Evolutionary conservation across 2,797 vertebrate species (phyloP).

Genomic region (Girardinus metallicus): DNA sequence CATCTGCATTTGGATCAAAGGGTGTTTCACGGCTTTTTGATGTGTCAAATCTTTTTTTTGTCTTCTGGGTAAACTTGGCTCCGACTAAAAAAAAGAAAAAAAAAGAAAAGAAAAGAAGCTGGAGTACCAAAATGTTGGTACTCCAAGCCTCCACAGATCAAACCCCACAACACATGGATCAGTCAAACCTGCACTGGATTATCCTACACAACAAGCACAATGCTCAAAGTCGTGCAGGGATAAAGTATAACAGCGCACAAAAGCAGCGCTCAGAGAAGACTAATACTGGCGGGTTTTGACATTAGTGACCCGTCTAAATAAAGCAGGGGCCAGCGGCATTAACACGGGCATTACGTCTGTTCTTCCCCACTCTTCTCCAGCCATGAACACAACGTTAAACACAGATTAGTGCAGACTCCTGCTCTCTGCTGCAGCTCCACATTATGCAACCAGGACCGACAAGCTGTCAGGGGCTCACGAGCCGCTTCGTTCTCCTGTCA

Average conservation of each 20-base stretch:
- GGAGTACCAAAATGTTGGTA: neutral
- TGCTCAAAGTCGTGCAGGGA: neutral
- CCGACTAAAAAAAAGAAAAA: neutral
- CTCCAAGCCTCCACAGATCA: neutral
- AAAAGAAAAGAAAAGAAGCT: neutral
- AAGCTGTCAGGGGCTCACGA: slow-evolving; percentile 33
- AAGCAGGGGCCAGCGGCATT: slow-evolving; percentile 32
- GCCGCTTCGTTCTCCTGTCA: slow-evolving; percentile 42
- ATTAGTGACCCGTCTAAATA: slow-evolving; percentile 22
- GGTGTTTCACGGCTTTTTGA: neutral
- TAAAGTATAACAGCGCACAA: neutral
- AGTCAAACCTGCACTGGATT: neutral
- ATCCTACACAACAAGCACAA: neutral
- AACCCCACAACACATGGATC: neutral
- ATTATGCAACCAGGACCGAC: slow-evolving; percentile 53
- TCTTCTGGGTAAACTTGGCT: neutral
- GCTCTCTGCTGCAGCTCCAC: slow-evolving; percentile 39
- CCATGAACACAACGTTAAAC: slow-evolving; percentile 37
- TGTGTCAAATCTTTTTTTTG: neutral
- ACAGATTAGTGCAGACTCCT: slow-evolving; percentile 61
- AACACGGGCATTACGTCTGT: slow-evolving; percentile 20
- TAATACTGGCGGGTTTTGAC: slow-evolving; percentile 20
- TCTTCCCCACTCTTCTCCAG: slow-evolving; percentile 27
- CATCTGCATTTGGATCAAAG: neutral
- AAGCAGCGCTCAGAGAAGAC: slow-evolving; percentile 13